A percentile compares a stretch with the other conserved stretches of the same genome.
phyloP scores from a whole-genome alignment of 2,113 vertebrate species.

The Machaerirhynchus nigripectus region DNA sequence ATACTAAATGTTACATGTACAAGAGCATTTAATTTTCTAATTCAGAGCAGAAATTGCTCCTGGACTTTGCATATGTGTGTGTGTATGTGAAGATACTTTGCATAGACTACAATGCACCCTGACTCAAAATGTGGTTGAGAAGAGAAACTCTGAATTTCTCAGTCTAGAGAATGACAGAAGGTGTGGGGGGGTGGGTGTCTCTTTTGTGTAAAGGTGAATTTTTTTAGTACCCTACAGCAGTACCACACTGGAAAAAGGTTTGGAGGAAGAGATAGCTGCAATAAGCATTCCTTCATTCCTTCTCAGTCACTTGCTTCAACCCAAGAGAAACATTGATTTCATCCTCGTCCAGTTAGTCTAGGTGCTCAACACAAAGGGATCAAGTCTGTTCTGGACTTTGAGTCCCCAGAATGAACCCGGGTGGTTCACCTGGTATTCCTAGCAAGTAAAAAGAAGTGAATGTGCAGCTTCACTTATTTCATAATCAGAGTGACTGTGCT shows the following conservation, averaged over 20 bases:
- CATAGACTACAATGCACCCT: neutral
- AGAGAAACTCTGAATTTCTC: neutral
- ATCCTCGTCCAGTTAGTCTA: neutral
- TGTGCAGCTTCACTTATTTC: neutral
- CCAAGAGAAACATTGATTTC: neutral
- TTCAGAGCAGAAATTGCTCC: neutral
- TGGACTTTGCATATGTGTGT: neutral
- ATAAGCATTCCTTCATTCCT: neutral
- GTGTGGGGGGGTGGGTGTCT: fast-evolving
- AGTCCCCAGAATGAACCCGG: neutral
- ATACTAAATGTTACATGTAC: neutral
- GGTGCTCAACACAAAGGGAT: neutral
- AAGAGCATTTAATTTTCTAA: neutral
- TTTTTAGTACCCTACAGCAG: neutral
- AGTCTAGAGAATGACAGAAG: neutral
- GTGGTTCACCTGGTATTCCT: neutral
- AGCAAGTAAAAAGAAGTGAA: neutral
- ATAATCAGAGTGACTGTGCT: neutral
- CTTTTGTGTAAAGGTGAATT: neutral
- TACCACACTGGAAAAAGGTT: neutral
- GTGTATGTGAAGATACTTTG: neutral
- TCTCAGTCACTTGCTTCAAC: neutral
- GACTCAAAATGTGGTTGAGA: neutral
- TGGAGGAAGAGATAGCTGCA: neutral
- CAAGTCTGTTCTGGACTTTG: neutral